Conservation (phyloP, 2,113 vertebrate species). For the Pollimyrus isidori region DNA sequence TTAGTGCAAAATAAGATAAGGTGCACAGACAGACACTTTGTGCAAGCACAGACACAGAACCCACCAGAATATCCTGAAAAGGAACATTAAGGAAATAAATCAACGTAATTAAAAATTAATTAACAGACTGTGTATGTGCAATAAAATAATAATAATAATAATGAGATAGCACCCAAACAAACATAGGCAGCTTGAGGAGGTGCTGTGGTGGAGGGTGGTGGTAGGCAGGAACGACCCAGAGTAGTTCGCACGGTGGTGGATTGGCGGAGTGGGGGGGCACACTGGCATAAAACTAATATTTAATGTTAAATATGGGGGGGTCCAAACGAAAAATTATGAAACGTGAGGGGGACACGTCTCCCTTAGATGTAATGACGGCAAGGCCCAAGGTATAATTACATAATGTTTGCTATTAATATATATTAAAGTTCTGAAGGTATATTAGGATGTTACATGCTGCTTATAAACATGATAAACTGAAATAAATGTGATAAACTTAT, state of each 20-base stretch:
- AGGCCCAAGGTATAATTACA: no score
- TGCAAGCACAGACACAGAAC: neutral
- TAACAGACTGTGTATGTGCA: neutral
- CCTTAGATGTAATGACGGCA: no score
- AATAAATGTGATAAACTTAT: no score
- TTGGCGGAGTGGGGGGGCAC: no score
- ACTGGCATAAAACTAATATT: no score
- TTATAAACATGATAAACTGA: no score
- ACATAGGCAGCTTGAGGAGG: neutral
- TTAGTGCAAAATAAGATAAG: no score
- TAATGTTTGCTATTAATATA: neutral
- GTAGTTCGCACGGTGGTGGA: neutral
- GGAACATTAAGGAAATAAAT: neutral
- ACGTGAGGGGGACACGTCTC: no score
- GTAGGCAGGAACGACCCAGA: neutral
- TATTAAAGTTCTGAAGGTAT: neutral
- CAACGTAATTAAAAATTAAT: neutral
- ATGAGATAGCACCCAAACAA: neutral
- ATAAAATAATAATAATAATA: neutral
- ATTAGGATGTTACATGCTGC: neutral
- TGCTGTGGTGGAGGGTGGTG: neutral
- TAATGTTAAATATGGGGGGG: no score
- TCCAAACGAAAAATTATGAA: no score
- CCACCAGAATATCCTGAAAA: neutral
- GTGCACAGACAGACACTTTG: no score